Percentiles rank a stretch among this genome's conserved stretches.
Evolutionary conservation across 2,888 invertebrate species (phyloP).

Genomic region (Lasioglossum lativentre): DNA sequence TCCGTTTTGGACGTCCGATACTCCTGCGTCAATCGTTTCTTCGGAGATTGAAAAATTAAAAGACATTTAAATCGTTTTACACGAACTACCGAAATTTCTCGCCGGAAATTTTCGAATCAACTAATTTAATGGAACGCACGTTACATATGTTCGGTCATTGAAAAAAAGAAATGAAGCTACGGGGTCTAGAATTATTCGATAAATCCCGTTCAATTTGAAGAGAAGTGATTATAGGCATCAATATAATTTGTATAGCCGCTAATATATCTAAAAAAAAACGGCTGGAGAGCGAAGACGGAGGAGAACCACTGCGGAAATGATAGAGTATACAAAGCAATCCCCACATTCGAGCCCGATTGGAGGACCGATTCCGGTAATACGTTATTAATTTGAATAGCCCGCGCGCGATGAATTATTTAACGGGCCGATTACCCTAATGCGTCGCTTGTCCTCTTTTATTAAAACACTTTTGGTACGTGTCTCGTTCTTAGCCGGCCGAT

Average conservation of each 20-base stretch:
- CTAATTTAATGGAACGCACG: neutral
- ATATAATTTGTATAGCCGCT: slow-evolving; percentile 10
- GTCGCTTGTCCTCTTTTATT: slow-evolving; percentile 52
- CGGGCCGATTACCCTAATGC: slow-evolving; percentile 73
- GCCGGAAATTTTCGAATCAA: neutral
- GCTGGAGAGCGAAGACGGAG: neutral
- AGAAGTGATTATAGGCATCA: slow-evolving; percentile 5
- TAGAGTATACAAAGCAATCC: slow-evolving; percentile 70
- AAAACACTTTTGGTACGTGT: slow-evolving; percentile 18
- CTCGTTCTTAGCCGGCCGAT: slow-evolving; percentile 23
- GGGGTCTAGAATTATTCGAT: slow-evolving; percentile 12
- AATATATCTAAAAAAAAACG: neutral
- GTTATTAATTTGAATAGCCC: slow-evolving; percentile 75
- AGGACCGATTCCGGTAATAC: slow-evolving; percentile 71
- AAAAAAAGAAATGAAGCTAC: neutral
- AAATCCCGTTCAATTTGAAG: neutral
- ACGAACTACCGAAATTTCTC: neutral
- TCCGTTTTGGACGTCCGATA: neutral
- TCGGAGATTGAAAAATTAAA: neutral
- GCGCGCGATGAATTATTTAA: slow-evolving; percentile 76
- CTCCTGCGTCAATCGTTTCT: neutral
- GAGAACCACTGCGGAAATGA: slow-evolving; percentile 72
- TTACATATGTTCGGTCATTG: no score
- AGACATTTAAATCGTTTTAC: neutral
- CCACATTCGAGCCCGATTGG: slow-evolving; percentile 62